Base-by-base conservation (phyloP, 2,888 invertebrate species). In the Stramonita haemastoma region DNA sequence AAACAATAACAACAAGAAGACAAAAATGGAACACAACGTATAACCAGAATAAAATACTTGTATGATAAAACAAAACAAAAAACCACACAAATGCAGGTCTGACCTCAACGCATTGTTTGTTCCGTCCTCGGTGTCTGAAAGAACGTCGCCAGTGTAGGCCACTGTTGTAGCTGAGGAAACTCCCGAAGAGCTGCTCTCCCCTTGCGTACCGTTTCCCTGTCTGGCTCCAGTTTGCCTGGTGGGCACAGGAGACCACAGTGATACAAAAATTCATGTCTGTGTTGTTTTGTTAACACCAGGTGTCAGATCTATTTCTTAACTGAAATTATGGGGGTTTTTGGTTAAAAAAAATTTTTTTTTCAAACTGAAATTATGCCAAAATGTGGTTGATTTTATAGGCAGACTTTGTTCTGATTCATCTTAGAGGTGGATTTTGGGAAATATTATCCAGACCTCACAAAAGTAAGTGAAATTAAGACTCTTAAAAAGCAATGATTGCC, bases 121-220 rank as follows among this genome's bases (percentile, higher is more conserved):
- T 46, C 29, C 85, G 8, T 85, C 85, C 19, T 85, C 85, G 22
- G 73, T 34, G 13, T 87, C 73, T n/a, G 46, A 73, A 70, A 46
- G 8, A 15, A 87, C n/a, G 56, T 70, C 36, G 1, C 60, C 66
- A n/a, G 87, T 22, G 36, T 36, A 87, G 0, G 73, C n/a, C 17
- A 26, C 73, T 19, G 66, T 34, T 22, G 36, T 70, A 0, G 73
- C 60, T 17, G 87, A 70, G 8, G 70, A 60, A 17, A 57, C 57
- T 6, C 57, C 57, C 29, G 85, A 56, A 8, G 85, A 85, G 46
- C 29, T 84, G 29, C 60, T 60, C 29, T 60, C 85, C 29, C 57
- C 57, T n/a, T 22, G 29, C 29, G 57, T 60, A 29, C 4, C 26
- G 73, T n/a, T 46, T 4, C 17, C 57, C 17, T 22, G 32, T 0